Percentiles rank a stretch among this genome's conserved stretches.
Conservation (phyloP, 2,113 vertebrate genomes). For the Crotophaga sulcirostris region DNA sequence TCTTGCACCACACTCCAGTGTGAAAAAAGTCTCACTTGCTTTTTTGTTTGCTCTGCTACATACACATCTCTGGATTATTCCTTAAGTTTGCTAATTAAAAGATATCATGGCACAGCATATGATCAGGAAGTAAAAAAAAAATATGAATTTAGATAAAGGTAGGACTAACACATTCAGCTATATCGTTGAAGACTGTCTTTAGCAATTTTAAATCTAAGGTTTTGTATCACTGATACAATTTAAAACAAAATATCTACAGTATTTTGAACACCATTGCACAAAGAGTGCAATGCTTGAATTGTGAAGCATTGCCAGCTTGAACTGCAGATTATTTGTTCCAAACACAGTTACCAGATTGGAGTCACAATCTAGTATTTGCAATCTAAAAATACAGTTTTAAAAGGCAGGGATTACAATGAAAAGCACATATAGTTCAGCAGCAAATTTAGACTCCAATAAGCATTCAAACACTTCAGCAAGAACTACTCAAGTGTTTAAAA, state of each 20-base stretch:
- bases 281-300: not conserved
- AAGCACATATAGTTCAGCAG: not conserved
- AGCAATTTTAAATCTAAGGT: not conserved
- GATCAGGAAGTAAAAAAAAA: not conserved
- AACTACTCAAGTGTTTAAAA: not conserved
- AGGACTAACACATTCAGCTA: not conserved
- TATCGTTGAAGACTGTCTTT: not conserved
- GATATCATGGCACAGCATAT: not conserved
- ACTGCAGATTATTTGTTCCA: not conserved
- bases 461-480: not conserved
- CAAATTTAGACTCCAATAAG: not conserved
- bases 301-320: not conserved
- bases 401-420: not conserved
- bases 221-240: not conserved
- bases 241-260: not conserved
- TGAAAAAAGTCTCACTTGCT: not conserved
- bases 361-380: not conserved
- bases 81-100: not conserved
- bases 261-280: not conserved
- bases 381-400: not conserved
- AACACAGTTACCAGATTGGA: not conserved
- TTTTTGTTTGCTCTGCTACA: not conserved
- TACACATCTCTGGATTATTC: not conserved
- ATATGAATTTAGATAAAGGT: not conserved
- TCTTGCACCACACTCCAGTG: not conserved